phyloP scores from a whole-genome alignment of 2,113 vertebrate genomes.

The Tichodroma muraria region DNA sequence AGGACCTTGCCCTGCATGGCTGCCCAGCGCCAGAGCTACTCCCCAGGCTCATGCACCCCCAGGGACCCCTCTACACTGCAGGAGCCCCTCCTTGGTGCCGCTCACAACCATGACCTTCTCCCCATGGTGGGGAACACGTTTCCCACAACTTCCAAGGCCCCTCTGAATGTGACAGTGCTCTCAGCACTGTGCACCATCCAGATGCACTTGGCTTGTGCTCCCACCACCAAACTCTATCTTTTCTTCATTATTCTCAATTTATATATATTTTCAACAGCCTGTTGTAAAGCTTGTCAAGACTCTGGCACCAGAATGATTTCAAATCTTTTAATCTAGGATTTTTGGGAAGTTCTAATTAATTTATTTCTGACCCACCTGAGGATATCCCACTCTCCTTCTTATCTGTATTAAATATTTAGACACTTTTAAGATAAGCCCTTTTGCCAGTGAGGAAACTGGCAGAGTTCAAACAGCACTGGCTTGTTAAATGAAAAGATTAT shows the following conservation, averaged over 20 bases:
- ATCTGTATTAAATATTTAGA: neutral
- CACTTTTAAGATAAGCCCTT: neutral
- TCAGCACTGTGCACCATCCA: neutral
- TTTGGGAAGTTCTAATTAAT: neutral
- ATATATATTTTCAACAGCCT: neutral
- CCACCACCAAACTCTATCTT: neutral
- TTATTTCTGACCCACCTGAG: neutral
- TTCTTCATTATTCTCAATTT: neutral
- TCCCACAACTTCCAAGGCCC: neutral
- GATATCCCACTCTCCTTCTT: neutral
- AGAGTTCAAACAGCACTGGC: neutral
- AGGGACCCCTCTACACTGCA: neutral
- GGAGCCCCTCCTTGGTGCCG: neutral
- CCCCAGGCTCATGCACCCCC: neutral
- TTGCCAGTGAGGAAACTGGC: neutral
- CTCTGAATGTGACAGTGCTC: neutral
- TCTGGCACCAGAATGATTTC: neutral
- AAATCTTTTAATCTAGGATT: neutral
- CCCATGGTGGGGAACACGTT: fast-evolving
- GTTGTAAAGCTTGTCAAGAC: neutral
- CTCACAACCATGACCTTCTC: neutral
- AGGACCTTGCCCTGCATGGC: neutral
- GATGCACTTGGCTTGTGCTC: neutral
- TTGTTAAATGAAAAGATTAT: neutral
- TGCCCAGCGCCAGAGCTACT: neutral